Evolutionary conservation across 30 jellyfish, hydroid and myxozoan species (phyloP).

Genomic region (Haliclystus octoradiatus): DNA sequence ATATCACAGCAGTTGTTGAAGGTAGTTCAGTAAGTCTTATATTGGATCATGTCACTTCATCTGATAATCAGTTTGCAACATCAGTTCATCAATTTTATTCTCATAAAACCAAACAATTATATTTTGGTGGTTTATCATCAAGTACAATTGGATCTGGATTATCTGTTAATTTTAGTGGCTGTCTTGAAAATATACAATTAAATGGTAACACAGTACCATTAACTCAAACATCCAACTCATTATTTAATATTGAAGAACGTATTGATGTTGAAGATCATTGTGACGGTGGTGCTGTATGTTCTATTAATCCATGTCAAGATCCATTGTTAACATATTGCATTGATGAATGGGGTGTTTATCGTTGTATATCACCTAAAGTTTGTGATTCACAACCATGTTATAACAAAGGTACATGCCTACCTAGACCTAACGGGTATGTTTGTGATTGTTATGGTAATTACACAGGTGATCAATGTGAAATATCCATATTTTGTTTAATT

Average conservation of each 20-base stretch:
- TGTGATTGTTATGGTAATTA: slow-evolving; percentile 45
- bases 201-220: slow-evolving; percentile 33
- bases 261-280: slow-evolving; percentile 26
- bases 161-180: slow-evolving; percentile 26
- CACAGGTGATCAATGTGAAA: slow-evolving; percentile 47
- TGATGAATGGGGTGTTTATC: slow-evolving; percentile 45
- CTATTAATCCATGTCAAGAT: slow-evolving; percentile 46
- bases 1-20: slow-evolving; percentile 22
- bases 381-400: slow-evolving; percentile 37
- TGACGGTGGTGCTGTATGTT: slow-evolving; percentile 48
- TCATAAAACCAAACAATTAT: slow-evolving; percentile 4
- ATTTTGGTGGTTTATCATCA: slow-evolving; percentile 36
- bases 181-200: slow-evolving; percentile 32
- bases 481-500: slow-evolving; percentile 30
- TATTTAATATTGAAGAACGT: slow-evolving; percentile 27
- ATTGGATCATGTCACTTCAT: slow-evolving; percentile 31
- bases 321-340: slow-evolving; percentile 36
- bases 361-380: slow-evolving; percentile 60
- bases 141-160: slow-evolving; percentile 9
- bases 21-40: slow-evolving; percentile 25
- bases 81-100: slow-evolving; percentile 45
- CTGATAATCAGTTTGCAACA: slow-evolving; percentile 17
- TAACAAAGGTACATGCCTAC: slow-evolving; percentile 43
- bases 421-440: slow-evolving; percentile 6
- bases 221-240: slow-evolving; percentile 13